These are phyloP conservation scores for Drosophila oshimai DNA, from an alignment of 1,140 invertebrate genomes.

Conservation along the genomic window DNA sequence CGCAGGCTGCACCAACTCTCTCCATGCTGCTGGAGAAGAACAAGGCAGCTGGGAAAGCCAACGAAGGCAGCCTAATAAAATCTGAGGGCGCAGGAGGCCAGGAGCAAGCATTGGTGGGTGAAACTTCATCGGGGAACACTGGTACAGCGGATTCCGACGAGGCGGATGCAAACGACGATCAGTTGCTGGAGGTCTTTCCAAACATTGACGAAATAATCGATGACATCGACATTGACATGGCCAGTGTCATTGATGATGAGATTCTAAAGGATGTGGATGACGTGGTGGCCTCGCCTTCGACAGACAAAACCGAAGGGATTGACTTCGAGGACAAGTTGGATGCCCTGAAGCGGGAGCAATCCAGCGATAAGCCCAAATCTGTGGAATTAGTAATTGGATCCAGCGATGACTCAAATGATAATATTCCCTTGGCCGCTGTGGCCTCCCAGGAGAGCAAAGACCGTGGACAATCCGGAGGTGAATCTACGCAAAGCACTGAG, in stretches of 20 bases:
- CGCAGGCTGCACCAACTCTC: conserved; percentile 86
- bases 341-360: conserved; percentile 46
- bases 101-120: conserved; percentile 19
- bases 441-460: conserved; percentile 57
- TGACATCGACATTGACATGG: conserved; percentile 75
- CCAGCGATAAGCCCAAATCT: conserved; percentile 31
- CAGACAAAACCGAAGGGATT: conserved; percentile 32
- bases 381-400: conserved; percentile 60
- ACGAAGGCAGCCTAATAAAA: neutral
- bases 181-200: conserved; percentile 73
- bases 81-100: neutral
- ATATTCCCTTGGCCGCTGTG: conserved; percentile 66
- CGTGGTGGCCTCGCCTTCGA: conserved; percentile 29
- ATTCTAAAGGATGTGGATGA: conserved; percentile 64
- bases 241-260: conserved; percentile 71
- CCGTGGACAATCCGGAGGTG: conserved; percentile 18
- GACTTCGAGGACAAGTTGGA: conserved; percentile 65
- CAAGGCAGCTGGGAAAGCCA: conserved; percentile 77
- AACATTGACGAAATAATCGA: conserved; percentile 76
- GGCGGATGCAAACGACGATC: conserved; percentile 64
- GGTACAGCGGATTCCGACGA: conserved; percentile 34
- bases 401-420: conserved; percentile 74
- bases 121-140: neutral
- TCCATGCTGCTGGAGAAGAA: conserved; percentile 87
- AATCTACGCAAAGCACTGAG: conserved; percentile 3